phyloP scores from a whole-genome alignment of 2,113 vertebrate species.

The Oryctolagus cuniculus region DNA sequence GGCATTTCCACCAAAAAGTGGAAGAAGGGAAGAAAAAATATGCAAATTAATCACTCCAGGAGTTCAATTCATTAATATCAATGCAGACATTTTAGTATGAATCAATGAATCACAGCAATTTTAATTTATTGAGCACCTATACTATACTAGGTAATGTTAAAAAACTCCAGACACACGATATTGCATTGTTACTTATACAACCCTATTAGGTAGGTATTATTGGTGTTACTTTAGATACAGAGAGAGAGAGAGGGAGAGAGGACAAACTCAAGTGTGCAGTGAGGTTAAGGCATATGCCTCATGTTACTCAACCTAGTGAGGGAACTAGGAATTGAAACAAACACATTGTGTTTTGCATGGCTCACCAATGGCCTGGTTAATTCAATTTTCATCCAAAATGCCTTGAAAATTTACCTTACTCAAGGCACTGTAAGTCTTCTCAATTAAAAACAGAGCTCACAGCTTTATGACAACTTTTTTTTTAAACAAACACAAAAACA shows the following conservation, averaged over 20 bases:
- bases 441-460: slow-evolving; percentile 8
- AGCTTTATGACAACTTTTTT: slow-evolving; percentile 29
- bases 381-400: slow-evolving; percentile 46
- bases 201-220: background rate
- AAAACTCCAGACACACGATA: background rate
- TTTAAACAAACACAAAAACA: background rate
- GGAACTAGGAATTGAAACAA: slow-evolving; percentile 31
- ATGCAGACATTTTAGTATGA: background rate
- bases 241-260: background rate
- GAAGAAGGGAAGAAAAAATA: slow-evolving; percentile 57
- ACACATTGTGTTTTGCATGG: background rate
- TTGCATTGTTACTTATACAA: background rate
- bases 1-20: slow-evolving; percentile 74
- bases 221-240: background rate
- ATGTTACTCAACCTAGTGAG: background rate
- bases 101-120: slow-evolving; percentile 11
- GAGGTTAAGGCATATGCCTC: background rate
- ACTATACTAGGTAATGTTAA: background rate
- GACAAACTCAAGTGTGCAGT: background rate
- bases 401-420: background rate
- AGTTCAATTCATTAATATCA: slow-evolving; percentile 50
- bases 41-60: slow-evolving; percentile 11
- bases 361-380: slow-evolving; percentile 6
- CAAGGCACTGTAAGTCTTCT: background rate
- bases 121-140: slow-evolving; percentile 1